Evolutionary conservation across 2,888 invertebrate species (phyloP).

Genomic region (Drosophila picticornis): DNA sequence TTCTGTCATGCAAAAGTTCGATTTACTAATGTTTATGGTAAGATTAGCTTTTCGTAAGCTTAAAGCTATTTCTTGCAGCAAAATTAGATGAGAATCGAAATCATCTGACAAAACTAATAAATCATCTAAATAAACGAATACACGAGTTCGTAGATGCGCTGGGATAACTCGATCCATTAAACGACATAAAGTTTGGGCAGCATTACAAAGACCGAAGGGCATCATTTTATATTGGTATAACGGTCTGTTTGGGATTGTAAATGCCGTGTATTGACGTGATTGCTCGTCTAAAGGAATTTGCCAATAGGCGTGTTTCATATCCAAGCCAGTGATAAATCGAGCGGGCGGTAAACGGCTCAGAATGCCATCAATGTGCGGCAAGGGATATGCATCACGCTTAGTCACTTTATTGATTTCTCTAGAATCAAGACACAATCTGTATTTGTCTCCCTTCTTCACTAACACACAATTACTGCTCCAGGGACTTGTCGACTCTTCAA

Average conservation of each 20-base stretch:
- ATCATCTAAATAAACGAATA: conserved; percentile 33
- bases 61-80: background rate
- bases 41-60: background rate
- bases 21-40: background rate
- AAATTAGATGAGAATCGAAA: too few relatives aligned
- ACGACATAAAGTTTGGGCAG: conserved; percentile 5
- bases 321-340: conserved; percentile 32
- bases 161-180: conserved; percentile 14
- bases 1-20: too few relatives aligned
- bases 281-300: conserved; percentile 32
- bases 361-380: conserved; percentile 44
- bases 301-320: conserved; percentile 41
- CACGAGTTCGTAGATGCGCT: conserved; percentile 25
- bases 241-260: conserved; percentile 43
- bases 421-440: conserved; percentile 66
- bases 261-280: conserved; percentile 38
- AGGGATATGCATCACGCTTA: conserved; percentile 45
- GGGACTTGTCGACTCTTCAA: conserved; percentile 68
- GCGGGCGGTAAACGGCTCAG: conserved; percentile 33
- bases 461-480: conserved; percentile 75
- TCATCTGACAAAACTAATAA: too few relatives aligned
- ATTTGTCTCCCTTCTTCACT: conserved; percentile 58
- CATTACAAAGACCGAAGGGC: background rate
- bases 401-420: too few relatives aligned
- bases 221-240: conserved; percentile 39